These are phyloP conservation scores for Gila orcuttii DNA, from an alignment of 2,113 vertebrate species.

Conservation along the genomic window DNA sequence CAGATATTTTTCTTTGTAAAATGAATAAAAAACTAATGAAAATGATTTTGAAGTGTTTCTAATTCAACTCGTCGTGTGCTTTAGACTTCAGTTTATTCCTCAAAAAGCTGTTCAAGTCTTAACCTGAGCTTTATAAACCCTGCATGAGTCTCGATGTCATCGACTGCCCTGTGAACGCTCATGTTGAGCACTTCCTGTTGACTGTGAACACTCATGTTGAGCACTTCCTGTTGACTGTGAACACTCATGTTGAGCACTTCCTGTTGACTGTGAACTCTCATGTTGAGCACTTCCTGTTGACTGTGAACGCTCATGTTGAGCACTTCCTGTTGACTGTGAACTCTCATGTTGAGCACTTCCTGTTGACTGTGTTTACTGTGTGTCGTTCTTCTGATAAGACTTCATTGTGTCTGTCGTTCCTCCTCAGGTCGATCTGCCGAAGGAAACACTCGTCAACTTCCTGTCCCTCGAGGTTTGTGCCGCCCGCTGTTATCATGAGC, in stretches of 20 bases:
- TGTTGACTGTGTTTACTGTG: conserved; percentile 28
- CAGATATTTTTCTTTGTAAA: too few relatives aligned
- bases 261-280: neutral
- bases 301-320: neutral
- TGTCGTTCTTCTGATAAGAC: conserved; percentile 42
- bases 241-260: neutral
- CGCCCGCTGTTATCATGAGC: conserved; percentile 57
- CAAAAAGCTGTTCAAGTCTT: too few relatives aligned
- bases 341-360: neutral
- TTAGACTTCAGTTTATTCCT: too few relatives aligned
- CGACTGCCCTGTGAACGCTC: neutral
- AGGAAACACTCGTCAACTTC: conserved; percentile 92
- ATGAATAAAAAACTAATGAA: too few relatives aligned
- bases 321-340: neutral
- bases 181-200: neutral
- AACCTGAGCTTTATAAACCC: too few relatives aligned
- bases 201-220: neutral
- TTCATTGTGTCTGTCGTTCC: conserved; percentile 63
- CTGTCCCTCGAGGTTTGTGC: conserved; percentile 89
- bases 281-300: neutral
- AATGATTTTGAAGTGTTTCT: too few relatives aligned
- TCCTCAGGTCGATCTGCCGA: conserved; percentile 90
- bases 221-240: neutral
- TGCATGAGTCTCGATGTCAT: too few relatives aligned
- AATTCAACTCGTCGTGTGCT: too few relatives aligned